phyloP scores from a whole-genome alignment of 2,888 invertebrate species.

The Girardia tigrina region DNA sequence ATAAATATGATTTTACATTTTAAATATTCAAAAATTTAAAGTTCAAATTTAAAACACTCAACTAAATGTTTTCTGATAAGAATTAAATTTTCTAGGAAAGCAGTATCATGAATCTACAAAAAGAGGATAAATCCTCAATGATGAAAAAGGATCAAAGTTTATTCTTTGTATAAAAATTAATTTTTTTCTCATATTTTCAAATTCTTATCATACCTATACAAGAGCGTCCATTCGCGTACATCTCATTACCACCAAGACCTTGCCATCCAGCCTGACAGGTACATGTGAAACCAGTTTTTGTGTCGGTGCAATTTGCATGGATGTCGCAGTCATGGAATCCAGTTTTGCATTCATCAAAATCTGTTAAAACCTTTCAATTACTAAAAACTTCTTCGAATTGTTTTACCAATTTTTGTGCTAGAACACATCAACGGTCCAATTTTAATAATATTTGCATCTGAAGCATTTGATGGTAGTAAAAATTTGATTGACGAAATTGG shows the following conservation, averaged over 20 bases:
- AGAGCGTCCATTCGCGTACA: conserved; percentile 24
- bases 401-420: background rate
- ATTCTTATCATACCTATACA: conserved; percentile 31
- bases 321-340: conserved; percentile 58
- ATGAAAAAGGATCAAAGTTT: background rate
- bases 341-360: conserved; percentile 71
- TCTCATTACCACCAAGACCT: background rate
- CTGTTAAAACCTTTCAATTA: conserved; percentile 51
- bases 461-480: conserved; percentile 31
- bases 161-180: too few relatives aligned
- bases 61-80: too few relatives aligned
- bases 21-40: too few relatives aligned
- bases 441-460: background rate
- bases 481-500: conserved; percentile 39
- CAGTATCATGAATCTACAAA: background rate
- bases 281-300: background rate
- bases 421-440: conserved; percentile 28
- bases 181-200: too few relatives aligned
- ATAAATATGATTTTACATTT: too few relatives aligned
- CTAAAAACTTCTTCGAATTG: conserved; percentile 8
- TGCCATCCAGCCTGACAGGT: conserved; percentile 27
- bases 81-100: too few relatives aligned
- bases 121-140: background rate
- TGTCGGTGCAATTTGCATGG: conserved; percentile 30
- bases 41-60: too few relatives aligned